Evolutionary conservation across 1,140 invertebrate genomes (phyloP).

Genomic region (Calycopis cecrops): DNA sequence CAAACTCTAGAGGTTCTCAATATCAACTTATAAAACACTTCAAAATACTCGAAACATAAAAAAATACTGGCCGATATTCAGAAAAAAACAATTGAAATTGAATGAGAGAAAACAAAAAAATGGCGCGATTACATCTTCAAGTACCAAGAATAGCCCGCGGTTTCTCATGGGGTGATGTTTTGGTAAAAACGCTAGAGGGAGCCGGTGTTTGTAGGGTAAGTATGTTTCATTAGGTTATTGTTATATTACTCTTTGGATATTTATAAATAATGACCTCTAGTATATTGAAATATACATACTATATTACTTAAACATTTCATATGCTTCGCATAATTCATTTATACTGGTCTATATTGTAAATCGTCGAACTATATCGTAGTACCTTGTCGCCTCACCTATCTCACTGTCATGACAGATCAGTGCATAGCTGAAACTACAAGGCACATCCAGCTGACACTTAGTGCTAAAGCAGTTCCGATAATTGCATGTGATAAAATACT

Average conservation of each 20-base stretch:
- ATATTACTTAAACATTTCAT: too few species aligned
- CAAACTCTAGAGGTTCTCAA: conserved; percentile 29
- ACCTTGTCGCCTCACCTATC: too few species aligned
- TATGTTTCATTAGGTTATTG: not conserved
- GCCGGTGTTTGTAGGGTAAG: conserved; percentile 35
- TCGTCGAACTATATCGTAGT: too few species aligned
- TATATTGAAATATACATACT: too few species aligned
- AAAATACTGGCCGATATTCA: conserved; percentile 42
- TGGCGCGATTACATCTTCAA: conserved; percentile 65
- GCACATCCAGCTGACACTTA: too few species aligned
- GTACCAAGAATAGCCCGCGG: conserved; percentile 45
- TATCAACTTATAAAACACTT: conserved; percentile 43
- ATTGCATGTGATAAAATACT: too few species aligned
- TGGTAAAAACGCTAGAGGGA: conserved; percentile 60
- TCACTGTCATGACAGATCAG: too few species aligned
- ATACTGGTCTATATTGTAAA: too few species aligned
- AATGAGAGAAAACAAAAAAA: conserved; percentile 55
- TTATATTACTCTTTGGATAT: not conserved
- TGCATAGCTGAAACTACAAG: too few species aligned
- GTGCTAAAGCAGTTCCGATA: too few species aligned
- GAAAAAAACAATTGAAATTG: conserved; percentile 49
- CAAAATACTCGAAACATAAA: conserved; percentile 32
- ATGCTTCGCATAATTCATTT: too few species aligned
- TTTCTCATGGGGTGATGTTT: conserved; percentile 69
- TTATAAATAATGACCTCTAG: not conserved